These are phyloP conservation scores for Hydrolagus colliei DNA, from an alignment of 2,797 vertebrate species.

Conservation along the genomic window DNA sequence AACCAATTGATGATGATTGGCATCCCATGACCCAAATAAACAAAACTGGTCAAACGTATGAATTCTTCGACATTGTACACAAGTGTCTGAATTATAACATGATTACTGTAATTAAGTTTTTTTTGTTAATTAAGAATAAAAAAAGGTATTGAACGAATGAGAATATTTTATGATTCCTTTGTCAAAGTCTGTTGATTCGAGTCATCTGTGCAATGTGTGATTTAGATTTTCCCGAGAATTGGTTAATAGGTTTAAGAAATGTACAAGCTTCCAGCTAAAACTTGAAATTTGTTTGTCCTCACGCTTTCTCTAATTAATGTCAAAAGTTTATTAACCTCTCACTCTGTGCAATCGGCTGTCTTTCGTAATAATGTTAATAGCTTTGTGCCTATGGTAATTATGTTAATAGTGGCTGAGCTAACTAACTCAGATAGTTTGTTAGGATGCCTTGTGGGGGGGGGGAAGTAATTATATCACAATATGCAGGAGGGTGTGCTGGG, in stretches of 20 bases:
- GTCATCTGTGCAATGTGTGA: background rate
- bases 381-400: too few relatives aligned
- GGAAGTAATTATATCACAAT: too few relatives aligned
- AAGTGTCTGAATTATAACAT: slow-evolving; percentile 22
- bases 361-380: too few relatives aligned
- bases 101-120: slow-evolving; percentile 25
- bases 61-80: slow-evolving; percentile 12
- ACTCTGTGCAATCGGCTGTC: too few relatives aligned
- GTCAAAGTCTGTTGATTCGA: background rate
- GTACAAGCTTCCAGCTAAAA: background rate
- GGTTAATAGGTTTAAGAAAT: background rate
- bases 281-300: background rate
- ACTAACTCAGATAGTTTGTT: too few relatives aligned
- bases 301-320: too few relatives aligned
- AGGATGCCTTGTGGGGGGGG: too few relatives aligned
- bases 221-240: background rate
- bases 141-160: slow-evolving; percentile 15
- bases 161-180: slow-evolving; percentile 23
- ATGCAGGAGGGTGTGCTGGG: too few relatives aligned
- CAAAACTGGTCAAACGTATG: slow-evolving; percentile 19
- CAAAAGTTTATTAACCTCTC: too few relatives aligned
- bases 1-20: slow-evolving; percentile 9
- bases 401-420: too few relatives aligned
- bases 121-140: slow-evolving; percentile 30
- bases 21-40: slow-evolving; percentile 12